phyloP scores from a whole-genome alignment of 2,888 invertebrate genomes.

The Coremacera marginata region DNA sequence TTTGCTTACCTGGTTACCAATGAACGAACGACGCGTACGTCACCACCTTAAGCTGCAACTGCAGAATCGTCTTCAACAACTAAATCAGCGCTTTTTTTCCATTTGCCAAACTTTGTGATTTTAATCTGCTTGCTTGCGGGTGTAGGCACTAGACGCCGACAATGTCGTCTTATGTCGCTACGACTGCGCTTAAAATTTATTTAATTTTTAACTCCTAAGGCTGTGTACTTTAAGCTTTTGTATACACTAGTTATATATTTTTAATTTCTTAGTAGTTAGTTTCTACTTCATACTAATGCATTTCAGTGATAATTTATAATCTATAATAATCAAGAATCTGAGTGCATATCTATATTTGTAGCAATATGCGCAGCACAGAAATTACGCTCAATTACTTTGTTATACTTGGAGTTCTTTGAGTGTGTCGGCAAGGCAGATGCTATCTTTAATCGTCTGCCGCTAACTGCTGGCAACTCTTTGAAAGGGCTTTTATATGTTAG shows the following conservation, averaged over 20 bases:
- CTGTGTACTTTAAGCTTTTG: neutral
- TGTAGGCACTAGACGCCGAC: conserved; percentile 28
- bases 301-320: conserved; percentile 61
- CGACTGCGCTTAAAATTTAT: conserved; percentile 26
- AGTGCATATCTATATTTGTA: too few relatives aligned
- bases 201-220: conserved; percentile 2
- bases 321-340: conserved; percentile 53
- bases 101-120: conserved; percentile 49
- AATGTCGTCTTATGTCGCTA: neutral
- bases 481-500: too few relatives aligned
- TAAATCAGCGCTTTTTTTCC: conserved; percentile 1
- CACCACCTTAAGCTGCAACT: conserved; percentile 1
- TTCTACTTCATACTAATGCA: conserved; percentile 40
- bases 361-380: too few relatives aligned
- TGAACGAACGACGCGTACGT: neutral
- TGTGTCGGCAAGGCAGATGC: too few relatives aligned
- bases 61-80: conserved; percentile 25
- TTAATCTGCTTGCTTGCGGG: conserved; percentile 55
- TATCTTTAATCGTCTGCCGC: too few relatives aligned
- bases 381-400: too few relatives aligned
- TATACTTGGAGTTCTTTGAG: too few relatives aligned
- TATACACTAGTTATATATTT: neutral
- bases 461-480: too few relatives aligned
- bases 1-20: neutral
- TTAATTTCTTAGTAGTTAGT: neutral